A percentile compares a stretch with the other conserved stretches of the same genome.
These are phyloP conservation scores for Momotus momota DNA, from an alignment of 2,797 vertebrate species.

Conservation along the genomic window DNA sequence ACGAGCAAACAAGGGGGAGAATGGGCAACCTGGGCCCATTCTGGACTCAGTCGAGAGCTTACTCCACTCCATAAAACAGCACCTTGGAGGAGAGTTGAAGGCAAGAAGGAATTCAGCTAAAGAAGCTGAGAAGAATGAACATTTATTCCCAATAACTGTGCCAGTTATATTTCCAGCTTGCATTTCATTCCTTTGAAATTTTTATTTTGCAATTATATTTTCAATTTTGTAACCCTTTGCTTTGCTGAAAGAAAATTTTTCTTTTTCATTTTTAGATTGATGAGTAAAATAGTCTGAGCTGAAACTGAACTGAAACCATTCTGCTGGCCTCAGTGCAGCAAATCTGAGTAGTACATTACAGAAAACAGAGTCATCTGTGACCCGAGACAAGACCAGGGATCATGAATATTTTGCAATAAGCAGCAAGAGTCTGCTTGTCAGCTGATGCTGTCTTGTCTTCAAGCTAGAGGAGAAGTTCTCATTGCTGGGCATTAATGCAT, in stretches of 20 bases:
- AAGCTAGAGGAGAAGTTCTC: not conserved
- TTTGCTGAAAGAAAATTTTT: not conserved
- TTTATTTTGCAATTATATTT: not conserved
- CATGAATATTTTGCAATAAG: not conserved
- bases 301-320: not conserved
- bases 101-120: not conserved
- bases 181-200: not conserved
- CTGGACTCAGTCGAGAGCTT: not conserved
- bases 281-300: not conserved
- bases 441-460: not conserved
- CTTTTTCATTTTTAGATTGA: not conserved
- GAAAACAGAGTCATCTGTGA: not conserved
- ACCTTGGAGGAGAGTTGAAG: not conserved
- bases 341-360: not conserved
- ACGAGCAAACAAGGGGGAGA: not conserved
- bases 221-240: not conserved
- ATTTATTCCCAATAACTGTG: not conserved
- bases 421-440: not conserved
- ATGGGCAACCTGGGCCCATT: not conserved
- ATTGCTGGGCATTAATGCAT: not conserved
- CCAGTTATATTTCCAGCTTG: not conserved
- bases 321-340: not conserved
- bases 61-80: not conserved
- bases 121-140: not conserved
- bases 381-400: not conserved